A percentile compares a stretch with the other conserved stretches of the same genome.
Evolutionary conservation across 2,888 invertebrate species (phyloP).

Genomic region (Epiblema foenella): DNA sequence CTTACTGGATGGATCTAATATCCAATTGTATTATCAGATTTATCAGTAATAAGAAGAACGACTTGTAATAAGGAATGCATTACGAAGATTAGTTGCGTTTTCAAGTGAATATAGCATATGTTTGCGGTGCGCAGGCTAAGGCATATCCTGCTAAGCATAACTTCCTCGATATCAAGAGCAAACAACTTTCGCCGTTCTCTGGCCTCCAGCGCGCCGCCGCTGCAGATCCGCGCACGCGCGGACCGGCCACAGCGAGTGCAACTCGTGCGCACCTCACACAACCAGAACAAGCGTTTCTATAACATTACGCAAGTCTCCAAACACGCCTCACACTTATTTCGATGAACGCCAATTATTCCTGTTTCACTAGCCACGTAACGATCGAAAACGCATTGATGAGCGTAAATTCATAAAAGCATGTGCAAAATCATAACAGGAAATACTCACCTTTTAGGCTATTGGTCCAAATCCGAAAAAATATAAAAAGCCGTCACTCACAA

Average conservation of each 20-base stretch:
- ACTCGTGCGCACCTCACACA: conserved; percentile 49
- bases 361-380: conserved; percentile 54
- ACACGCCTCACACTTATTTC: conserved; percentile 51
- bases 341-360: conserved; percentile 49
- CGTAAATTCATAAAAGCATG: conserved; percentile 50
- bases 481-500: conserved; percentile 78
- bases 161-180: conserved; percentile 77
- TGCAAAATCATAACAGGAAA: conserved; percentile 59
- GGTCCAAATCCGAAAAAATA: conserved; percentile 81
- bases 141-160: conserved; percentile 60
- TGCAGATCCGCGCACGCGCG: conserved; percentile 53
- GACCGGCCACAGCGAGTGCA: conserved; percentile 46
- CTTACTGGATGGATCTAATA: background rate
- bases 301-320: conserved; percentile 64
- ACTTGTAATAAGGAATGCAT: background rate
- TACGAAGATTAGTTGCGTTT: background rate
- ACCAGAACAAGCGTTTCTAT: conserved; percentile 52
- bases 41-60: background rate
- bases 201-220: conserved; percentile 52
- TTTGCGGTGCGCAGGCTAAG: conserved; percentile 50
- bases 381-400: conserved; percentile 48
- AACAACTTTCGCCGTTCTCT: conserved; percentile 75
- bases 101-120: conserved; percentile 47
- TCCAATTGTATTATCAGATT: background rate
- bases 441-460: conserved; percentile 81